These are phyloP conservation scores for Pelobates cultripes DNA, from an alignment of 2,797 vertebrate species.

Conservation along the genomic window DNA sequence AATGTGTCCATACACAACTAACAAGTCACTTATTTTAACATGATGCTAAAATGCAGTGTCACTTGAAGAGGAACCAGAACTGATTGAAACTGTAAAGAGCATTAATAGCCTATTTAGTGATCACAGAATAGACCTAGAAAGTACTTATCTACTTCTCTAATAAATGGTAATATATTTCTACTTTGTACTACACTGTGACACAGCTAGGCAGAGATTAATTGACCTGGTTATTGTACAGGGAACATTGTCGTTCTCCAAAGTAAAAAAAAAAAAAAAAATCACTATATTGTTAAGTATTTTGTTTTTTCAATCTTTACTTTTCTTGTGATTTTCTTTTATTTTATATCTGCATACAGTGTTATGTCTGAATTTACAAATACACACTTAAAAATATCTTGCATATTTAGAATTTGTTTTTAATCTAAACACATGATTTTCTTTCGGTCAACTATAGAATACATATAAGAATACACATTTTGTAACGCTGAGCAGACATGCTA, in stretches of 20 bases:
- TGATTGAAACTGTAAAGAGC: conserved; percentile 34
- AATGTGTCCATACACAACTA: conserved; percentile 2
- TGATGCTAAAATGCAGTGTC: conserved; percentile 13
- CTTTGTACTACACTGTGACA: conserved; percentile 11
- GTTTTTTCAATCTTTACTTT: neutral
- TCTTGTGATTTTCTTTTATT: neutral
- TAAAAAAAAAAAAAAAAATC: conserved; percentile 11
- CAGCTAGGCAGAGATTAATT: conserved; percentile 52
- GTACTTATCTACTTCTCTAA: conserved; percentile 45
- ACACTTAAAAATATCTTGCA: neutral
- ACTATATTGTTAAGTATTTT: conserved; percentile 10
- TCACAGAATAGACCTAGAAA: conserved; percentile 13
- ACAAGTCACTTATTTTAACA: conserved; percentile 21
- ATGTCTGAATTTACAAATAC: neutral
- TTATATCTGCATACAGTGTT: no score
- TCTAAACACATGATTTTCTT: no score
- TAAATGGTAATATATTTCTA: conserved; percentile 53
- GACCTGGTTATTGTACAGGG: conserved; percentile 20
- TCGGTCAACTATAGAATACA: no score
- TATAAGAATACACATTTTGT: no score
- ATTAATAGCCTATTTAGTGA: conserved; percentile 49
- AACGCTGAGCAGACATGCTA: no score
- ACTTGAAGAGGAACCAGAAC: conserved; percentile 20
- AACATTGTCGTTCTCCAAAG: conserved; percentile 12
- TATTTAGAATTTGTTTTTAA: no score